These are phyloP conservation scores for Drosophila erecta DNA, from an alignment of 1,140 invertebrate species.

Conservation along the genomic window DNA sequence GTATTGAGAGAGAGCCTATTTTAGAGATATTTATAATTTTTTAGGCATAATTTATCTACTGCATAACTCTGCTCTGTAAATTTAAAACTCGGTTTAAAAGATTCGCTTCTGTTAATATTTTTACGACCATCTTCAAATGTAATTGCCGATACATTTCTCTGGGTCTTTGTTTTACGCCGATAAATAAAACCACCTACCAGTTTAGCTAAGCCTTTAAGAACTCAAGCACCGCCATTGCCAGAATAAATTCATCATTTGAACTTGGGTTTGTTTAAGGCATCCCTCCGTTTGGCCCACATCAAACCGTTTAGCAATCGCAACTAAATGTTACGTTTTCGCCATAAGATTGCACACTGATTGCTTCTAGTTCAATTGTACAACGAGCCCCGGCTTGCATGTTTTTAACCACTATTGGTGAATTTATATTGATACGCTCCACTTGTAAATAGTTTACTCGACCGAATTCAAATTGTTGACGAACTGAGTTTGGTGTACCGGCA, in stretches of 20 bases:
- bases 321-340: conserved; percentile 45
- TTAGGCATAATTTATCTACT: not conserved
- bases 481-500: conserved; percentile 39
- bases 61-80: not conserved
- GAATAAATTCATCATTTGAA: no score
- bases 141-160: not conserved
- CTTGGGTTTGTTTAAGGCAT: not conserved
- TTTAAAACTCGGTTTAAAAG: not conserved
- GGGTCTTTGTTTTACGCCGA: not conserved
- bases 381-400: conserved; percentile 35
- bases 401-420: conserved; percentile 33
- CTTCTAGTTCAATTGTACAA: conserved; percentile 52
- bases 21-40: conserved; percentile 1
- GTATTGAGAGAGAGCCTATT: conserved; percentile 3
- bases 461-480: conserved; percentile 48
- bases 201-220: not conserved
- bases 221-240: not conserved
- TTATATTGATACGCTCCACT: conserved; percentile 27
- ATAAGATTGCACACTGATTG: conserved; percentile 47
- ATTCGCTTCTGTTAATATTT: not conserved
- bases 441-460: conserved; percentile 47
- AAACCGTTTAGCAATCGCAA: conserved; percentile 35
- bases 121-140: not conserved
- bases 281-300: conserved; percentile 14
- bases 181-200: conserved; percentile 2